Base-by-base conservation (phyloP, 1,140 invertebrate genomes). In the Zaprionus davidi region DNA sequence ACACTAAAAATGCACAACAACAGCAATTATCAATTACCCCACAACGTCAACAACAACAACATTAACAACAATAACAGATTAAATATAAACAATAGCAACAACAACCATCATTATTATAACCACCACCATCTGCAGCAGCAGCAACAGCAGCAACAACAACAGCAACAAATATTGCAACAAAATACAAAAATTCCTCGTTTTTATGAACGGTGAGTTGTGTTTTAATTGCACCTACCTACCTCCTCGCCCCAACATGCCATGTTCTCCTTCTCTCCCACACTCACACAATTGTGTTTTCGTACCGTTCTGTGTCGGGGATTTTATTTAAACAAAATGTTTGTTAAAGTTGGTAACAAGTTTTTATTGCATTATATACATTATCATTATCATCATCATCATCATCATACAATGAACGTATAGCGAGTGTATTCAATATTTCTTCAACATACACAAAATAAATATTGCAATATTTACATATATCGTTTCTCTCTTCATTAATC, bases 181-280 rank as follows among this genome's bases (percentile, higher is more conserved):
- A 78, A 31, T 65, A 69, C 71, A 28, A 78, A 77, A 77, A 63
- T 77, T 51, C 17, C 71, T 68, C 75, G 75, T 58, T 67, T 77
- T 58, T 73, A 67, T 66, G 64, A 77, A 63, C 70, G 75, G 75
- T 77, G 75, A 77, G 75, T 77, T 72, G 62, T 55, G 0, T 38
- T 60, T 56, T 24, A 51, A 51, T 24, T 24, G 46, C 20, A 24
- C 28, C 63, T 15, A 6, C 22, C 38, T 20, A 20, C 17, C 12
- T 28, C 6, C 4, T 5, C 49, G 15, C 12, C 11, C 9, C 9
- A 13, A 15, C 3, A 3, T 20, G 7, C 17, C n/a, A 41, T 20
- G 17, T 7, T 34, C n/a, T 28, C 20, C 12, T 41, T 44, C 28
- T 31, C n/a, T 5, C 13, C 36, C 34, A 2, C 12, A 13, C 4